Conservation (phyloP, 2,113 vertebrate species). For the Zapus hudsonius region DNA sequence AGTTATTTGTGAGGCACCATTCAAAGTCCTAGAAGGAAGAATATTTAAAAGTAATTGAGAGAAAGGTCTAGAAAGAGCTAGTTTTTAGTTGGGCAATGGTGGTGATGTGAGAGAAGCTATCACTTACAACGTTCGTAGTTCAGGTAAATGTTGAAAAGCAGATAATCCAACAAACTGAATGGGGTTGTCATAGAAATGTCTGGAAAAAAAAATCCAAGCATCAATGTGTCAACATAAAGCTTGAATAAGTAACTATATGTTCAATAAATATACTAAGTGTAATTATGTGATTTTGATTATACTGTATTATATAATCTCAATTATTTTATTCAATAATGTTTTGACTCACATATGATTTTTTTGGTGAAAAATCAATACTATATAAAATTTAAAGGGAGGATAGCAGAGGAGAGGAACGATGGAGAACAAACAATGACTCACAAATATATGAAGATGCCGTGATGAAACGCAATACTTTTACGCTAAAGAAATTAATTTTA, state of each 20-base stretch:
- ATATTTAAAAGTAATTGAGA: constrained; percentile 41
- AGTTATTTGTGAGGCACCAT: constrained; percentile 94
- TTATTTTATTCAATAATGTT: constrained; percentile 14
- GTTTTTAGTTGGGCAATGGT: background rate
- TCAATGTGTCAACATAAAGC: constrained; percentile 41
- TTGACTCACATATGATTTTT: constrained; percentile 25
- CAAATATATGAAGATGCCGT: background rate
- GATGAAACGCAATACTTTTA: background rate
- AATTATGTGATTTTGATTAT: constrained; percentile 9
- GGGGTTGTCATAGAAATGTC: constrained; percentile 96
- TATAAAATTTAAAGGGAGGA: background rate
- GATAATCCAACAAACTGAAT: constrained; percentile 94
- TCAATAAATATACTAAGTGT: background rate
- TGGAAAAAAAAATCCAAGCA: constrained; percentile 81
- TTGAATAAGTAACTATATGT: background rate
- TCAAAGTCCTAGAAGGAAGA: constrained; percentile 90
- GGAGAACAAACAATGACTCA: background rate
- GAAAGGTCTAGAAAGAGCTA: background rate
- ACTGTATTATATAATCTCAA: background rate
- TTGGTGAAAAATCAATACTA: background rate
- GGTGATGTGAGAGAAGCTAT: constrained; percentile 36
- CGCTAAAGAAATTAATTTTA: too few species aligned
- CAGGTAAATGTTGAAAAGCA: constrained; percentile 94
- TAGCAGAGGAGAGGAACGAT: background rate
- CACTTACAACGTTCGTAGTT: constrained; percentile 90